Base-by-base conservation (phyloP, 2,797 vertebrate species). In the Gymnoscopelus microlampas region DNA sequence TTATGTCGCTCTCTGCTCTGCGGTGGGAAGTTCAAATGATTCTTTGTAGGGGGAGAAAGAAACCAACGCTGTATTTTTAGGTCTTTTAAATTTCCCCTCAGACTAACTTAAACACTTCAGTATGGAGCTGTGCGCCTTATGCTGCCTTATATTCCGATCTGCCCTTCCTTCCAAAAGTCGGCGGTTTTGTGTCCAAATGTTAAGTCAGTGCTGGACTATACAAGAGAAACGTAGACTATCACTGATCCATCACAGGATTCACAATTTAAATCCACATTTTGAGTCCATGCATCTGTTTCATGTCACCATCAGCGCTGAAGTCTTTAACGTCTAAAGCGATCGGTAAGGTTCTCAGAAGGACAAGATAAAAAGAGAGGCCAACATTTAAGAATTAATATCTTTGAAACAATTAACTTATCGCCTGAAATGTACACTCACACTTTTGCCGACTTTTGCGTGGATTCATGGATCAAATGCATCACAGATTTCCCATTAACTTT, bases 11-110 rank as follows among this genome's bases (percentile, higher is more conserved):
- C 90, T 90, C 73, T 19, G 84, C 90, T 91, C 91, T 93, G 94
- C 91, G 92, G 94, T 94, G 92, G 93, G 93, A 94, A 94, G 93
- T 94, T 94, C 93, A 94, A 94, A 94, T 94, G 93, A 92, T 89
- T 94, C 93, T 94, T 94, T 94, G 94, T 93, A 93, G 91, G 89
- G 89, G 32, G 32, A 32, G 19, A 32, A 86, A 88, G 90, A 93
- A 94, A 93, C 90, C 91, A 85, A 89, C 87, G 86, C 90, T 92
- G 88, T 94, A 94, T 93, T 93, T 95, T 94, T 93, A 92, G 91
- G 88, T 90, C 87, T 91, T 92, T 93, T 89, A 91, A 90, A 90
- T 84, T 85, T 92, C 90, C 91, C 89, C 80, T 86, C 86, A 89
- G 87, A 88, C 88, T 85, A 89, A 89, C 80, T 91, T 91, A 91